A percentile compares a stretch with the other conserved stretches of the same genome.
Evolutionary conservation across 2,113 vertebrate genomes (phyloP).

Genomic region (Antennarius striatus): DNA sequence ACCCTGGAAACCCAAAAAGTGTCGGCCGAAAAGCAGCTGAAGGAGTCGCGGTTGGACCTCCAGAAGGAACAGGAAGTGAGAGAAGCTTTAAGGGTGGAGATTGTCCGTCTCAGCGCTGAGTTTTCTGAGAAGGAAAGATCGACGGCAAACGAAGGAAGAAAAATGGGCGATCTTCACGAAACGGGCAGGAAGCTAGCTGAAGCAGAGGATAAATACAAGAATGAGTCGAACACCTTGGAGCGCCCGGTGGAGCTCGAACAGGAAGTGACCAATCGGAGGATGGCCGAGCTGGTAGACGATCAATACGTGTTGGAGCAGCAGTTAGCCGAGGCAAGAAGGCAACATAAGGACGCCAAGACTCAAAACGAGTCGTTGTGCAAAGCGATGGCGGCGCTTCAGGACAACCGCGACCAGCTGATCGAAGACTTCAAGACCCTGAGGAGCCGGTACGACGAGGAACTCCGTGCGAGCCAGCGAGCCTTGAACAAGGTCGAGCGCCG

Average conservation of each 20-base stretch:
- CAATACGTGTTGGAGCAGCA: slow-evolving; percentile 65
- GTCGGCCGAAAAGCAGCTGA: slow-evolving; percentile 70
- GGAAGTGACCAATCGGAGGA: slow-evolving; percentile 65
- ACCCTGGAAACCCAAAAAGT: slow-evolving; percentile 83
- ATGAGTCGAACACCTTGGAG: slow-evolving; percentile 44
- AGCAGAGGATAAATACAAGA: slow-evolving; percentile 64
- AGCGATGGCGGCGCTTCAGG: slow-evolving; percentile 86
- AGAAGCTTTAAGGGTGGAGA: slow-evolving; percentile 65
- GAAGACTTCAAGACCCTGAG: slow-evolving; percentile 83
- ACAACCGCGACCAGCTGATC: slow-evolving; percentile 84
- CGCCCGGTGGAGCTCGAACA: slow-evolving; percentile 53
- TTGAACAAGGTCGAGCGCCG: slow-evolving; percentile 70
- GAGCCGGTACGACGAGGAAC: slow-evolving; percentile 77
- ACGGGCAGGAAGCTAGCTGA: slow-evolving; percentile 51
- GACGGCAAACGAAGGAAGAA: slow-evolving; percentile 63
- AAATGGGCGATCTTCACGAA: slow-evolving; percentile 73
- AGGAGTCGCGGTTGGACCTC: slow-evolving; percentile 64
- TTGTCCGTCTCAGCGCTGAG: slow-evolving; percentile 62
- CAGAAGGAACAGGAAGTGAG: slow-evolving; percentile 66
- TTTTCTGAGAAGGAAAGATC: slow-evolving; percentile 72
- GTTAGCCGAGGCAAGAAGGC: slow-evolving; percentile 63
- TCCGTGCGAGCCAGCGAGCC: slow-evolving; percentile 67
- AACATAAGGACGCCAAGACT: slow-evolving; percentile 72
- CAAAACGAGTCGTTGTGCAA: slow-evolving; percentile 84
- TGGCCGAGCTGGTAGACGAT: slow-evolving; percentile 62